Evolutionary conservation across 1,140 invertebrate genomes (phyloP).

Genomic region (Pseudobourletiella spinata): DNA sequence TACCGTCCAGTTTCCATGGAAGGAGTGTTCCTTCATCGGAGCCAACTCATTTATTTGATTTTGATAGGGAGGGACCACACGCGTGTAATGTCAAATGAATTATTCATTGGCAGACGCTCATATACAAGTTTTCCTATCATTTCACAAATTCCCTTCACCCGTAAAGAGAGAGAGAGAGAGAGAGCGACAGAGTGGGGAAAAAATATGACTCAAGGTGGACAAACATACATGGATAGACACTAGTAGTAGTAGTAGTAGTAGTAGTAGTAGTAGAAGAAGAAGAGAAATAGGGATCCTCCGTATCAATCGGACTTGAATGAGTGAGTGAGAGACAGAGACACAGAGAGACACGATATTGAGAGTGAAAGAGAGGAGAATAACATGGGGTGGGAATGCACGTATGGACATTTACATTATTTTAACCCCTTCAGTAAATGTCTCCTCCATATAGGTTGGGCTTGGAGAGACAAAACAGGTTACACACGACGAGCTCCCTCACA

Average conservation of each 20-base stretch:
- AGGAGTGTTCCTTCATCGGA: neutral
- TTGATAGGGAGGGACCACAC: constrained; percentile 33
- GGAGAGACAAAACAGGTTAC: constrained; percentile 25
- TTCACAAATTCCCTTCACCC: no score
- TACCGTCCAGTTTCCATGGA: neutral
- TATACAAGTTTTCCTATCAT: no score
- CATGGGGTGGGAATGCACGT: no score
- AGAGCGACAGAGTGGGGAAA: no score
- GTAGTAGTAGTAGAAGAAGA: neutral
- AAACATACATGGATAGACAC: neutral
- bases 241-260: neutral
- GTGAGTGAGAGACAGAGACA: neutral
- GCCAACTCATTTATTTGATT: constrained; percentile 31
- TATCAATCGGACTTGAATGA: neutral
- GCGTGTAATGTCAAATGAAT: constrained; percentile 34
- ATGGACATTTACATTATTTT: no score
- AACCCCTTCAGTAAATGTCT: no score
- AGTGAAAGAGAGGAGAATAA: neutral
- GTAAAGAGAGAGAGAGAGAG: no score
- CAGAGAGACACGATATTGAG: neutral
- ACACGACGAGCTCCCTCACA: constrained; percentile 5
- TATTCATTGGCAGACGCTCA: constrained; percentile 32
- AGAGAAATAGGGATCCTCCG: constrained; percentile 5
- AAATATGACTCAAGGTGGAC: constrained; percentile 20
- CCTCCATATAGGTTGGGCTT: no score